Evolutionary conservation across 2,797 vertebrate genomes (phyloP).

Genomic region (Pitangus sulphuratus): DNA sequence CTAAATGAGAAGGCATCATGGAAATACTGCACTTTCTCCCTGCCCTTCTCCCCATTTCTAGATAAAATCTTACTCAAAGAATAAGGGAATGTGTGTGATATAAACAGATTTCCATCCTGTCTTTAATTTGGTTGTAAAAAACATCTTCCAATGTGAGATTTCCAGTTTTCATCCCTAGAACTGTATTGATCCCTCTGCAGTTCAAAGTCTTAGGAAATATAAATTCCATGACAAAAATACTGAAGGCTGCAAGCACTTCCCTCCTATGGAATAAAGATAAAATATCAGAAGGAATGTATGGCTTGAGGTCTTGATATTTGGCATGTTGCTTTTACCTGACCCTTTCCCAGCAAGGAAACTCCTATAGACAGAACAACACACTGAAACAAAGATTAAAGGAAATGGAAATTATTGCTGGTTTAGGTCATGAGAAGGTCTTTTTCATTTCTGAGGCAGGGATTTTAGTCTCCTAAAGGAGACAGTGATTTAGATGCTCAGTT

Average conservation of each 20-base stretch:
- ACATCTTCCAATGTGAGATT: not conserved
- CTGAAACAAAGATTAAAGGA: not conserved
- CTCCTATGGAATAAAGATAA: not conserved
- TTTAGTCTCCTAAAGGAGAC: not conserved
- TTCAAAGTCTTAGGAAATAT: slow-evolving; percentile 2
- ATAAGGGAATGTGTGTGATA: not conserved
- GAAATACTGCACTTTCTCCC: not conserved
- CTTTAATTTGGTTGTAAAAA: not conserved
- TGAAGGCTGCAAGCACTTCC: not conserved
- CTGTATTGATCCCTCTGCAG: not conserved
- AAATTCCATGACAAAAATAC: not conserved
- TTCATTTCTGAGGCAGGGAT: not conserved
- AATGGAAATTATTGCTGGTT: not conserved
- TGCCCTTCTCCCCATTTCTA: not conserved
- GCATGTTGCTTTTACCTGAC: not conserved
- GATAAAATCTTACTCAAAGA: not conserved
- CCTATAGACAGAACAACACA: not conserved
- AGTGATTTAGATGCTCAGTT: not conserved
- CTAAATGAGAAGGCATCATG: not conserved
- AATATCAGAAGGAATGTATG: not conserved
- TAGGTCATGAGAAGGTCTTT: not conserved
- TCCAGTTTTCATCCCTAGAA: not conserved
- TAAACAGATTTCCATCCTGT: not conserved
- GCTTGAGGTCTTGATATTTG: not conserved
- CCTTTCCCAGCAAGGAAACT: not conserved